These are phyloP conservation scores for Philereme vetulata DNA, from an alignment of 2,888 invertebrate genomes.

Conservation along the genomic window DNA sequence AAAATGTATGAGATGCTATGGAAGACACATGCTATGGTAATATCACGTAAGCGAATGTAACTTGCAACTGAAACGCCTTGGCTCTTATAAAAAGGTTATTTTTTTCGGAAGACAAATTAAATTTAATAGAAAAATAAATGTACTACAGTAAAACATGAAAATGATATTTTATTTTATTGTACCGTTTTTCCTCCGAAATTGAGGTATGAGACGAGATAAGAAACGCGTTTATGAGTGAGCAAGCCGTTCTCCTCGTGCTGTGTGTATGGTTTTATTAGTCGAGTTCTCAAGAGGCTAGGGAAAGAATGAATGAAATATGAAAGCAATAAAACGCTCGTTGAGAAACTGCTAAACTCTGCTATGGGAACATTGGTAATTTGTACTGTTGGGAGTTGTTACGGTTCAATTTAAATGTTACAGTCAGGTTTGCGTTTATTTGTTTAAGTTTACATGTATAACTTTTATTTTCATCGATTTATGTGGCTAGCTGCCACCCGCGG, in stretches of 20 bases:
- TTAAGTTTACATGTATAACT: not conserved
- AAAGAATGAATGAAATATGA: constrained; percentile 44
- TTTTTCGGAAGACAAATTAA: no score
- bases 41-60: no score
- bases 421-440: not conserved
- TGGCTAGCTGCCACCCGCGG: no score
- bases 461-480: no score
- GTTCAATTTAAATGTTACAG: constrained; percentile 23
- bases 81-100: no score
- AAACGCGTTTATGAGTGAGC: not conserved
- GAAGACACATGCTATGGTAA: no score
- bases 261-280: constrained; percentile 35
- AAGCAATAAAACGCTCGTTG: constrained; percentile 43
- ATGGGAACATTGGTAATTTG: constrained; percentile 38
- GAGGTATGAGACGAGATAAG: not conserved
- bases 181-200: no score
- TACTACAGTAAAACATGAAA: no score
- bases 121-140: no score
- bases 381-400: constrained; percentile 23
- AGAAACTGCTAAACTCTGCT: constrained; percentile 39
- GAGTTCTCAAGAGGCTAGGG: constrained; percentile 39
- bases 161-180: no score
- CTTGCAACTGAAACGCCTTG: no score
- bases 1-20: no score
- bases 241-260: constrained; percentile 8